Conservation (phyloP, 2,888 invertebrate species). For the Perizoma affinitatum region DNA sequence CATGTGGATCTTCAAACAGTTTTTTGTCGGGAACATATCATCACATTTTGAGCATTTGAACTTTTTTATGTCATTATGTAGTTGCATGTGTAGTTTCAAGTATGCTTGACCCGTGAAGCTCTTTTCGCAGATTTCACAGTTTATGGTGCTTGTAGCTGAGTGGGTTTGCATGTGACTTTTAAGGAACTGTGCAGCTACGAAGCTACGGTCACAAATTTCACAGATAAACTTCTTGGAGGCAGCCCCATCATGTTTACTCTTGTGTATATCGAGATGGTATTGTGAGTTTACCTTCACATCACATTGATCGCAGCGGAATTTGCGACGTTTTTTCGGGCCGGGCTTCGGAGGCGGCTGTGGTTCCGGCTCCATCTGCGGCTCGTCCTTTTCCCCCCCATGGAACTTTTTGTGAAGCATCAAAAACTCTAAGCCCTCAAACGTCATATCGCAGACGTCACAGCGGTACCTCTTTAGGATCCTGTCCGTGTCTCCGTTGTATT, state of each 20-base stretch:
- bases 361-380: slow-evolving; percentile 65
- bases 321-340: slow-evolving; percentile 71
- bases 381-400: slow-evolving; percentile 74
- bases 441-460: slow-evolving; percentile 75
- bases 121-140: slow-evolving; percentile 76
- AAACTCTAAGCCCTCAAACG: slow-evolving; percentile 76
- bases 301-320: slow-evolving; percentile 77
- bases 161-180: slow-evolving; percentile 81
- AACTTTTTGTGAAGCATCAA: slow-evolving; percentile 77
- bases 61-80: slow-evolving; percentile 78
- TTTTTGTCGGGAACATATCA: slow-evolving; percentile 78
- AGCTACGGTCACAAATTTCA: slow-evolving; percentile 75
- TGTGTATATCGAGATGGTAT: slow-evolving; percentile 77
- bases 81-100: slow-evolving; percentile 76
- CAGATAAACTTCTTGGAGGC: slow-evolving; percentile 73
- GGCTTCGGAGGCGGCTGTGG: slow-evolving; percentile 53
- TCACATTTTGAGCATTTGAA: slow-evolving; percentile 79
- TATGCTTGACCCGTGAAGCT: slow-evolving; percentile 78
- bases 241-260: slow-evolving; percentile 75
- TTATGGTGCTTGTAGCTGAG: slow-evolving; percentile 71
- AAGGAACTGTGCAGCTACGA: slow-evolving; percentile 77
- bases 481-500: slow-evolving; percentile 67
- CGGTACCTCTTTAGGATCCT: slow-evolving; percentile 70
- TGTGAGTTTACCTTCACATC: slow-evolving; percentile 80
- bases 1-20: slow-evolving; percentile 78